phyloP scores from a whole-genome alignment of 2,888 invertebrate genomes.

The Lepetodrilus schrolli region DNA sequence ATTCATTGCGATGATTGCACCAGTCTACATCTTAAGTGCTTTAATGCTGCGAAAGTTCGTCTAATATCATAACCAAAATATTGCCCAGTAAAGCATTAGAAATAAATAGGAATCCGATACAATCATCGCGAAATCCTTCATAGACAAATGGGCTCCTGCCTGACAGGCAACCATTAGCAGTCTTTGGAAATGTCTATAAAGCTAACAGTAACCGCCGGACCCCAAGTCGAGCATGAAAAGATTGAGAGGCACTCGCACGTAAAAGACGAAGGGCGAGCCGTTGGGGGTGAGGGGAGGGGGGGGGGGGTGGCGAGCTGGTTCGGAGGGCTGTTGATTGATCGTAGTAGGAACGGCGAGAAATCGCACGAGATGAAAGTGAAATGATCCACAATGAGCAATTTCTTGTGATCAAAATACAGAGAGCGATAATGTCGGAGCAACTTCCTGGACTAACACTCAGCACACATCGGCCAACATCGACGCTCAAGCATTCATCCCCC shows the following conservation, averaged over 20 bases:
- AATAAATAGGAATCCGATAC: slow-evolving; percentile 25
- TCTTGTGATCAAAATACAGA: slow-evolving; percentile 24
- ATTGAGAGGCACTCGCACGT: slow-evolving; percentile 8
- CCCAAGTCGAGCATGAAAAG: slow-evolving; percentile 4
- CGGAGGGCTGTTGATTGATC: slow-evolving; percentile 19
- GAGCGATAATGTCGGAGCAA: slow-evolving; percentile 2
- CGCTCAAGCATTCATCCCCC: neutral
- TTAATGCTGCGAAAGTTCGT: slow-evolving; percentile 20
- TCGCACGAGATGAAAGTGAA: slow-evolving; percentile 22
- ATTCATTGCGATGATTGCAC: slow-evolving; percentile 4
- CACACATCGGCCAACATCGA: neutral
- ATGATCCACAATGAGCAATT: slow-evolving; percentile 25
- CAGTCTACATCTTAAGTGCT: slow-evolving; percentile 25
- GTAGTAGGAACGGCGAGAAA: neutral
- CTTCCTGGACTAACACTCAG: neutral
- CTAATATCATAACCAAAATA: slow-evolving; percentile 23
- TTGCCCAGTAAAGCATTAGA: slow-evolving; percentile 21
- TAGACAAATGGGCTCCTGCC: slow-evolving; percentile 16
- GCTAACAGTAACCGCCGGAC: slow-evolving; percentile 10
- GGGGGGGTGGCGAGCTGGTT: neutral
- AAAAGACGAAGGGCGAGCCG: slow-evolving; percentile 5
- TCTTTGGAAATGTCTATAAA: slow-evolving; percentile 19
- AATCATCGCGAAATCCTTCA: slow-evolving; percentile 17
- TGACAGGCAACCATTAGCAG: slow-evolving; percentile 17
- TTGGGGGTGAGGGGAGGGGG: neutral